These are phyloP conservation scores for Sinodicranocentrus sp. DNA, from an alignment of 2,888 invertebrate genomes.

Conservation along the genomic window DNA sequence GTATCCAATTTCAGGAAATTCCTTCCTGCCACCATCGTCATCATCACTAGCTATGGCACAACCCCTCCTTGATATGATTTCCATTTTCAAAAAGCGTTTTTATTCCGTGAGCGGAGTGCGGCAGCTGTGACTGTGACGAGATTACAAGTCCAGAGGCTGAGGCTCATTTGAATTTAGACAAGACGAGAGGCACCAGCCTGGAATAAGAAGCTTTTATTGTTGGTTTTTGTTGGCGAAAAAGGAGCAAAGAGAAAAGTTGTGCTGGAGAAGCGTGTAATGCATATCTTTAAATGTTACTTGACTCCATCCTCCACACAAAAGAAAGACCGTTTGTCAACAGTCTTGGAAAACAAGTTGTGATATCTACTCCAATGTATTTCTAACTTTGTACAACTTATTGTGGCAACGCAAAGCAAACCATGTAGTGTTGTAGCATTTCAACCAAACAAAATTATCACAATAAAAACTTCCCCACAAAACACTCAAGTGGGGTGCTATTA, in stretches of 20 bases:
- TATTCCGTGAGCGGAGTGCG: slow-evolving; percentile 55
- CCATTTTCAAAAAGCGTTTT: slow-evolving; percentile 51
- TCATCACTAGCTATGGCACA: background rate
- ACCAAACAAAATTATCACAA: no score
- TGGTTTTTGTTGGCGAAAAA: slow-evolving; percentile 54
- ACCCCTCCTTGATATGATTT: slow-evolving; percentile 27
- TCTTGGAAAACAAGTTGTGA: background rate
- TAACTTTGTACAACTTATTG: background rate
- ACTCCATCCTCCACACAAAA: slow-evolving; percentile 49
- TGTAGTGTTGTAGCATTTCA: no score
- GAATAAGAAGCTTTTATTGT: slow-evolving; percentile 66
- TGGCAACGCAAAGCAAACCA: background rate
- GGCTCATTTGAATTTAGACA: slow-evolving; percentile 67
- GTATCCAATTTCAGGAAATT: slow-evolving; percentile 53
- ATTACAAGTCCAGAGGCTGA: slow-evolving; percentile 59
- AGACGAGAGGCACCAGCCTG: slow-evolving; percentile 63
- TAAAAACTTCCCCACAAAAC: no score
- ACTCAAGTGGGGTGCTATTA: no score
- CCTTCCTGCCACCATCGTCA: background rate
- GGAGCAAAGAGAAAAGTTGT: slow-evolving; percentile 6
- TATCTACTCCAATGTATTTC: no score
- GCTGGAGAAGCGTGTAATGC: slow-evolving; percentile 31
- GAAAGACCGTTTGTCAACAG: slow-evolving; percentile 37
- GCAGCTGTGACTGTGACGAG: slow-evolving; percentile 67
- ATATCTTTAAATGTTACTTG: slow-evolving; percentile 41